Evolutionary conservation across 2,797 vertebrate genomes (phyloP).

Genomic region (Sciurus vulgaris): DNA sequence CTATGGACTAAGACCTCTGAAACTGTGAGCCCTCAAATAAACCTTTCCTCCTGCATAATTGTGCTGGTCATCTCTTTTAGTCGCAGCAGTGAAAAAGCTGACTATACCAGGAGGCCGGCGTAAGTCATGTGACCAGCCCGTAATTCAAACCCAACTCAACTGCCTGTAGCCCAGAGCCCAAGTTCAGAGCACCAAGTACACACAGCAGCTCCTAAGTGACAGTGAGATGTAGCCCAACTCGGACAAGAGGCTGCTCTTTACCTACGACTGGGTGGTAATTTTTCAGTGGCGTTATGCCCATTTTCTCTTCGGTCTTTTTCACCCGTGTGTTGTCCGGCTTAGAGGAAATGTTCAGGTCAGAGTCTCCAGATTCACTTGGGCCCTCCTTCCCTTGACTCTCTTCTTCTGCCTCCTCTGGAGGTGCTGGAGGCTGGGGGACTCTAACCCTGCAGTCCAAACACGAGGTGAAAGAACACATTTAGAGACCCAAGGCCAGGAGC

Average conservation of each 20-base stretch:
- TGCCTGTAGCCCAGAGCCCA: background rate
- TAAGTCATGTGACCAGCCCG: background rate
- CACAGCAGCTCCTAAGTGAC: background rate
- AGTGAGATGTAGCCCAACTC: fast-evolving
- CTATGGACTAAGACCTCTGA: too few relatives aligned
- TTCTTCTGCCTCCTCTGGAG: conserved; percentile 84
- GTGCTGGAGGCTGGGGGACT: conserved; percentile 81
- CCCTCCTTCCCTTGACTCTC: conserved; percentile 84
- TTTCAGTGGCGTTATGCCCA: conserved; percentile 84
- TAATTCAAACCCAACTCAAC: too few relatives aligned
- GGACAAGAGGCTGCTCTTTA: conserved; percentile 78
- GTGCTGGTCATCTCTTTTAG: too few relatives aligned
- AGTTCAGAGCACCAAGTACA: fast-evolving
- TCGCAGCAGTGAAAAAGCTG: too few relatives aligned
- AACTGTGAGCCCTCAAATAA: too few relatives aligned
- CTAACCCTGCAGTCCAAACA: conserved; percentile 85
- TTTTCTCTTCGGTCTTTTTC: conserved; percentile 88
- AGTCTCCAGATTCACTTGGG: conserved; percentile 76
- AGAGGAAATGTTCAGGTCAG: conserved; percentile 61
- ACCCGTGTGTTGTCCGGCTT: conserved; percentile 68
- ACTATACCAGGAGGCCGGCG: background rate
- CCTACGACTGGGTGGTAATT: conserved; percentile 92
- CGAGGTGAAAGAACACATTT: background rate
- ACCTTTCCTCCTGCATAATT: too few relatives aligned
- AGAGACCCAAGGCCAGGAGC: background rate